Evolutionary conservation across 2,113 vertebrate species (phyloP).

Genomic region (Agapornis roseicollis): DNA sequence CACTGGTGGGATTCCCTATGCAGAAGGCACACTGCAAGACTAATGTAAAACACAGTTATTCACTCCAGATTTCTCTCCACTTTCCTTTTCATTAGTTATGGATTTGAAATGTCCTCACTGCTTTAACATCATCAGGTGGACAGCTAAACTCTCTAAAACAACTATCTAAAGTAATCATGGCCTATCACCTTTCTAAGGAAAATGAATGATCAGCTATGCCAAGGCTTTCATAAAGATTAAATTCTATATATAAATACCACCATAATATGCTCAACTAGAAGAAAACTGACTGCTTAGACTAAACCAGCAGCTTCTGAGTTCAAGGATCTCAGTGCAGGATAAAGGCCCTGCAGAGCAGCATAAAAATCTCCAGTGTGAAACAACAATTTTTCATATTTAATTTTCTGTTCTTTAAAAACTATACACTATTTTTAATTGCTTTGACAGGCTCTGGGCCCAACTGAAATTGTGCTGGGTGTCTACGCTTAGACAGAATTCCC

Average conservation of each 20-base stretch:
- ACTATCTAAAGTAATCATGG: not conserved
- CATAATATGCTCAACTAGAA: not conserved
- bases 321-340: not conserved
- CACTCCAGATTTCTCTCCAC: not conserved
- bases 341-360: not conserved
- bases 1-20: not conserved
- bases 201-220: not conserved
- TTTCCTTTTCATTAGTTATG: not conserved
- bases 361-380: not conserved
- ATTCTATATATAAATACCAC: not conserved
- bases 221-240: not conserved
- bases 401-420: not conserved
- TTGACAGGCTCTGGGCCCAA: not conserved
- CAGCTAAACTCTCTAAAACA: not conserved
- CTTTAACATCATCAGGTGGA: not conserved
- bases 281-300: not conserved
- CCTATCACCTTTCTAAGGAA: not conserved
- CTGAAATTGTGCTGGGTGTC: not conserved
- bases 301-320: not conserved
- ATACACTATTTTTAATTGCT: not conserved
- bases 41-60: not conserved
- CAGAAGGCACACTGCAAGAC: not conserved
- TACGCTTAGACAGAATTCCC: not conserved
- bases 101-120: not conserved
- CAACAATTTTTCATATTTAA: not conserved